Evolutionary conservation across 2,797 vertebrate species (phyloP).

Genomic region (Distichodus sexfasciatus): DNA sequence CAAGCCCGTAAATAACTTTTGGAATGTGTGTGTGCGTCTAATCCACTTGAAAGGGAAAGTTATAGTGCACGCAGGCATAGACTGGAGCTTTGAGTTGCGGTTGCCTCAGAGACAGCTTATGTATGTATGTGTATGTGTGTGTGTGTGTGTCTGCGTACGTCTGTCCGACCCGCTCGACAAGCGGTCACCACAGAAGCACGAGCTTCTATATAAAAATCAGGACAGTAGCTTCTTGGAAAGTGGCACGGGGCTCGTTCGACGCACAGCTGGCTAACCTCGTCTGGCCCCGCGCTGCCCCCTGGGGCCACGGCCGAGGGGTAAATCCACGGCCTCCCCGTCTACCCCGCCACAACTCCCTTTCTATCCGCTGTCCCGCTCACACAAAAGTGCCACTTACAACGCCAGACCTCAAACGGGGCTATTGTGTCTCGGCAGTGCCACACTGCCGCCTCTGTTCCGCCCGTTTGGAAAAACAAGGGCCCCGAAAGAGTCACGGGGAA

Average conservation of each 20-base stretch:
- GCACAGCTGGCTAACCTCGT: conserved; percentile 75
- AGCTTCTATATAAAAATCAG: conserved; percentile 47
- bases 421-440: conserved; percentile 73
- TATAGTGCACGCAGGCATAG: conserved; percentile 36
- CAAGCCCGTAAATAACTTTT: conserved; percentile 23
- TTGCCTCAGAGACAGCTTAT: conserved; percentile 41
- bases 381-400: conserved; percentile 80
- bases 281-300: conserved; percentile 59
- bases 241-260: conserved; percentile 52
- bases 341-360: too few species aligned
- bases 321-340: conserved; percentile 76
- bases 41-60: conserved; percentile 48
- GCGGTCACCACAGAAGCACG: conserved; percentile 41
- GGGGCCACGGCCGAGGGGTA: conserved; percentile 65
- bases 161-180: conserved; percentile 50
- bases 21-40: conserved; percentile 31
- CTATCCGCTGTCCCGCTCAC: conserved; percentile 54
- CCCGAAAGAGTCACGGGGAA: conserved; percentile 66
- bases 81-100: conserved; percentile 43
- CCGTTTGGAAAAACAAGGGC: conserved; percentile 71
- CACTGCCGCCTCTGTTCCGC: conserved; percentile 79
- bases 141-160: conserved; percentile 46
- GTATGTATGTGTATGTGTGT: conserved; percentile 25
- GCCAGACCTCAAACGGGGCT: conserved; percentile 79
- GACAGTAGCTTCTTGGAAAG: conserved; percentile 49